These are phyloP conservation scores for Proteles cristata DNA, from an alignment of 2,113 vertebrate genomes.

Conservation along the genomic window DNA sequence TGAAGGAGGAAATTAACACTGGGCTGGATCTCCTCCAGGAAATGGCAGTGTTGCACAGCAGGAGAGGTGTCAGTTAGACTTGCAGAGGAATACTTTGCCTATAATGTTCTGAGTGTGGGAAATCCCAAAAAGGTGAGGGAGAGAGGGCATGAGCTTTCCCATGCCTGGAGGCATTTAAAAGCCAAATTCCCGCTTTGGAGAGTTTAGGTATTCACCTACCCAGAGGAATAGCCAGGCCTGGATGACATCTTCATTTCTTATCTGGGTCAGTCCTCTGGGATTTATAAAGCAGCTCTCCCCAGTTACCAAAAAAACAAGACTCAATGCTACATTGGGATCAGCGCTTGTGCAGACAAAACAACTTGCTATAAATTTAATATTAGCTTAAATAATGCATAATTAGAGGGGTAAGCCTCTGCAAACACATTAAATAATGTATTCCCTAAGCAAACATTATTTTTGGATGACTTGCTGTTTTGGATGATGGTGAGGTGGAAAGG, in stretches of 20 bases:
- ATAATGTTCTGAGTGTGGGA: not conserved
- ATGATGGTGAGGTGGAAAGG: not conserved
- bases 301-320: not conserved
- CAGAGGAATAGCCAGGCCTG: not conserved
- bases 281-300: not conserved
- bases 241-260: slow-evolving; percentile 48
- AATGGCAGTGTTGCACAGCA: not conserved
- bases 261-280: slow-evolving; percentile 36
- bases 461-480: slow-evolving; percentile 53
- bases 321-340: not conserved
- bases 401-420: slow-evolving; percentile 68
- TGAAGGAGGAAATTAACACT: slow-evolving; percentile 41
- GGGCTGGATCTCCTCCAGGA: slow-evolving; percentile 19
- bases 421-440: slow-evolving; percentile 73
- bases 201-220: not conserved
- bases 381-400: slow-evolving; percentile 76
- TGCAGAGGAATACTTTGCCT: not conserved
- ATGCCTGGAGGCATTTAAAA: not conserved
- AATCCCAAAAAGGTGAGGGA: not conserved
- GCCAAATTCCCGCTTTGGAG: not conserved
- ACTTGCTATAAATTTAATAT: slow-evolving; percentile 70
- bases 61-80: slow-evolving; percentile 56
- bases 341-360: slow-evolving; percentile 58
- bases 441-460: slow-evolving; percentile 62
- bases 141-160: not conserved